Evolutionary conservation across 2,888 invertebrate genomes (phyloP), one percentile per base, ranked within the genome.

Genomic region (Scrobipalpa costella): DNA sequence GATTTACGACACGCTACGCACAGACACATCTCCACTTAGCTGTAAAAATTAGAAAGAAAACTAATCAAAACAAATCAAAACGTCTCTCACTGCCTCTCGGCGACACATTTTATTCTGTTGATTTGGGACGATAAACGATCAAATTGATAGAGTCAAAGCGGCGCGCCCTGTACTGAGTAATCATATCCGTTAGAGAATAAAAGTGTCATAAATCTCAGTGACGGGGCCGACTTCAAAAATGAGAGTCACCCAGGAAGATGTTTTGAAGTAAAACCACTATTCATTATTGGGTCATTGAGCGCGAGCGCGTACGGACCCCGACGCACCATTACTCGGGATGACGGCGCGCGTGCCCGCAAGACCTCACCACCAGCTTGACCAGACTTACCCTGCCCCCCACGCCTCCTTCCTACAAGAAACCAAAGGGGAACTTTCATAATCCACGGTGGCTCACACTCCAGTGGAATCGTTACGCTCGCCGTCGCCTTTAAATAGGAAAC

Each of bases 401-500:
- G 15, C 50, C 63, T 65, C 64, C 64, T 67, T 44, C 57, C 62
- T 68, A 34, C 63, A 49, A 67, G 72, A 70, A 71, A 65, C 64
- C 66, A 66, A 65, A 66, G 77, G 78, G 78, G 78, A 68, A 70
- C 71, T 64, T 66, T 69, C 66, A 68, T 66, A 72, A 75, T 74
- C 75, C 76, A 73, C 71, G 71, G 71, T 74, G 75, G 89, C 71
- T 88, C 90, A 79, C 72, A 64, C 70, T 78, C 73, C 75, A 82
- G 74, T 88, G 88, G 90, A 81, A 83, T 81, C 78, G 80, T 80
- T 79, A 83, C 79, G 81, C 81, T 78, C 81, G 87, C 84, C 85
- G 88, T 85, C 88, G 89, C 85, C 87, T 90, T 88, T 91, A 91
- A 91, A 90, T 90, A 91, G 91, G 91, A 91, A 91, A 88, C 89